Conservation (phyloP, 2,888 invertebrate species). For the Aspidiotus destructor region DNA sequence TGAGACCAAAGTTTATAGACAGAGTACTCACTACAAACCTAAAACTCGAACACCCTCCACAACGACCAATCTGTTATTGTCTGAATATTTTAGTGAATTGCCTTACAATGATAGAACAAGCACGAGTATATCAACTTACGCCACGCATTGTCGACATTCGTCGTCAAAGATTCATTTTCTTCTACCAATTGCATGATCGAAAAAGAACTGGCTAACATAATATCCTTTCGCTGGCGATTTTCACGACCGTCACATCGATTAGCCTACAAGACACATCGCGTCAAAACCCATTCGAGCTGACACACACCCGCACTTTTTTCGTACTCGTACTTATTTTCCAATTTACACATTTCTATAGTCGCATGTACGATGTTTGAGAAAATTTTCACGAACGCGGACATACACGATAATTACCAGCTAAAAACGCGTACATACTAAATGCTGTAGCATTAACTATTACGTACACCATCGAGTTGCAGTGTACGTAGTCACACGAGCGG, state of each 20-base stretch:
- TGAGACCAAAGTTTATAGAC: too few relatives aligned
- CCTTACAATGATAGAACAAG: too few relatives aligned
- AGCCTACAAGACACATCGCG: neutral
- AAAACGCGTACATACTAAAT: neutral
- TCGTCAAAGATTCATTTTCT: slow-evolving; percentile 20
- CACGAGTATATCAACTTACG: slow-evolving; percentile 11
- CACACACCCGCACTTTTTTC: neutral
- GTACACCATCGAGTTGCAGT: neutral
- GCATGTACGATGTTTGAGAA: neutral
- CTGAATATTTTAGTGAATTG: too few relatives aligned
- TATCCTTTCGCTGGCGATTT: neutral
- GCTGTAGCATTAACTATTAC: neutral
- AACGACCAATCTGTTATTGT: too few relatives aligned
- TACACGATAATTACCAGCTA: slow-evolving; percentile 1
- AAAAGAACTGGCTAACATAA: slow-evolving; percentile 11
- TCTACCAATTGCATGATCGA: slow-evolving; percentile 20
- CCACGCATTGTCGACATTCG: slow-evolving; percentile 23
- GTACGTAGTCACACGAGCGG: neutral
- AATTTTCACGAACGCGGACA: neutral
- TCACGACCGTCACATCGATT: neutral
- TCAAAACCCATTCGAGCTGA: too few relatives aligned
- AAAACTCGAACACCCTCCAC: too few relatives aligned
- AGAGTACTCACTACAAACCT: too few relatives aligned
- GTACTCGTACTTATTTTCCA: too few relatives aligned
- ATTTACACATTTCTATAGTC: too few relatives aligned